These are phyloP conservation scores for Corythornis vintsioides DNA, from an alignment of 2,113 vertebrate genomes.

Conservation along the genomic window DNA sequence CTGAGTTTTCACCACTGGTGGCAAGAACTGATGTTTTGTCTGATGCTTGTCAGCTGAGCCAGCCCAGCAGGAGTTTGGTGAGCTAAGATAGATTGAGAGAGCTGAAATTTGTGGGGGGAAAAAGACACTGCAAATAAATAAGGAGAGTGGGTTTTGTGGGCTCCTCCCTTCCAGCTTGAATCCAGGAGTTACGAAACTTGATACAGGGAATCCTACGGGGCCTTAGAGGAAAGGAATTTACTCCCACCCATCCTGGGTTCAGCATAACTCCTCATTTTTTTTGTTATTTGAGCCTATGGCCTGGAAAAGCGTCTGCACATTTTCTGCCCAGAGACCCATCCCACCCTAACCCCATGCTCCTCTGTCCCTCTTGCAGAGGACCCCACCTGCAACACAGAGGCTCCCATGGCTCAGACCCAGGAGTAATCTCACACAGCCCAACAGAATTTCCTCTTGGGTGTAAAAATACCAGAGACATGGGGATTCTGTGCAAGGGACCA, in stretches of 20 bases:
- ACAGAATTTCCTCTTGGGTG: background rate
- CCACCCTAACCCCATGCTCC: background rate
- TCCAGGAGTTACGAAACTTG: slow-evolving; percentile 44
- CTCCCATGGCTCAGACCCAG: background rate
- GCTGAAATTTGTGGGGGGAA: background rate
- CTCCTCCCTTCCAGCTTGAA: slow-evolving; percentile 43
- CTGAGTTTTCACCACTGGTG: background rate
- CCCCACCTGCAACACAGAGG: background rate
- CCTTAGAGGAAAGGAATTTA: slow-evolving; percentile 56
- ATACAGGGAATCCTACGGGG: slow-evolving; percentile 44
- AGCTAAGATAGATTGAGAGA: background rate
- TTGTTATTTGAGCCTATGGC: slow-evolving; percentile 32
- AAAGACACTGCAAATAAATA: slow-evolving; percentile 21
- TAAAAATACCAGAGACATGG: background rate
- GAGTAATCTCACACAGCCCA: background rate
- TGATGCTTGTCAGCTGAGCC: background rate
- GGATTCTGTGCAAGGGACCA: background rate
- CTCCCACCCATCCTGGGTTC: slow-evolving; percentile 64
- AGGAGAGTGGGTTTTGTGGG: background rate
- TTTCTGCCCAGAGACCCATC: slow-evolving; percentile 20
- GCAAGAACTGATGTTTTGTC: background rate
- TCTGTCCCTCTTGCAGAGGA: background rate
- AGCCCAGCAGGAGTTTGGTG: background rate
- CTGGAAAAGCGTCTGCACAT: slow-evolving; percentile 5
- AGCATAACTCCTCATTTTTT: slow-evolving; percentile 48